These are phyloP conservation scores for Ascidia mentula DNA, from an alignment of 23 tunicate genomes.

Conservation along the genomic window DNA sequence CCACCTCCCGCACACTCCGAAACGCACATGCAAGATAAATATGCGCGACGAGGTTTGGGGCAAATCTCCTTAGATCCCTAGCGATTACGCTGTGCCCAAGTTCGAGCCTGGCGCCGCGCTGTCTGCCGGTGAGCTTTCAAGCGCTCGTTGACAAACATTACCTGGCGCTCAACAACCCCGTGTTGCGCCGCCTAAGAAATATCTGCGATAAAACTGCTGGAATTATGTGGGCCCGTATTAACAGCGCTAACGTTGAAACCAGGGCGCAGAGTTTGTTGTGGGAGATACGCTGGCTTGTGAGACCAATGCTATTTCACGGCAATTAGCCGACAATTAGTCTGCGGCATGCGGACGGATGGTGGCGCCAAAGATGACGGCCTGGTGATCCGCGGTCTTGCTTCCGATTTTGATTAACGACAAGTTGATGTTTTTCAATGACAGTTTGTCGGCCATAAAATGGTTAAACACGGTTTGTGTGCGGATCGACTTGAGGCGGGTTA, in stretches of 20 bases:
- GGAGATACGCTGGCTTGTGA: too few species aligned
- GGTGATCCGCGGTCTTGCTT: too few species aligned
- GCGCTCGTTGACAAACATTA: neutral
- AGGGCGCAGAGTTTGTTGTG: too few species aligned
- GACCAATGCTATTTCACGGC: neutral
- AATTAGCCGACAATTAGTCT: neutral
- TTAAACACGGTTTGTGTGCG: too few species aligned
- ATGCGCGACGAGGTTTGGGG: neutral
- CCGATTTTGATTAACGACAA: too few species aligned
- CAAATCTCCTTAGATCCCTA: neutral
- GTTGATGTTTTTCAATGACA: too few species aligned
- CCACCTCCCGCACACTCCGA: neutral
- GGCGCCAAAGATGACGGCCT: neutral
- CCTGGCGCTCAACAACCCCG: neutral
- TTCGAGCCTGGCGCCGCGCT: neutral
- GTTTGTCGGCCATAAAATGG: too few species aligned
- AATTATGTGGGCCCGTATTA: too few species aligned
- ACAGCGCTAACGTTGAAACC: too few species aligned
- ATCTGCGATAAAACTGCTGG: too few species aligned
- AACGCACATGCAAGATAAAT: conserved; percentile 9
- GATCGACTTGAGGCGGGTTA: too few species aligned
- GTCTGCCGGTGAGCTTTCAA: conserved; percentile 6
- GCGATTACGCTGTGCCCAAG: neutral
- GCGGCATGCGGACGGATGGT: neutral
- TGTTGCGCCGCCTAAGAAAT: neutral